Evolutionary conservation across 2,113 vertebrate species (phyloP).

Genomic region (Dicaeum eximium): DNA sequence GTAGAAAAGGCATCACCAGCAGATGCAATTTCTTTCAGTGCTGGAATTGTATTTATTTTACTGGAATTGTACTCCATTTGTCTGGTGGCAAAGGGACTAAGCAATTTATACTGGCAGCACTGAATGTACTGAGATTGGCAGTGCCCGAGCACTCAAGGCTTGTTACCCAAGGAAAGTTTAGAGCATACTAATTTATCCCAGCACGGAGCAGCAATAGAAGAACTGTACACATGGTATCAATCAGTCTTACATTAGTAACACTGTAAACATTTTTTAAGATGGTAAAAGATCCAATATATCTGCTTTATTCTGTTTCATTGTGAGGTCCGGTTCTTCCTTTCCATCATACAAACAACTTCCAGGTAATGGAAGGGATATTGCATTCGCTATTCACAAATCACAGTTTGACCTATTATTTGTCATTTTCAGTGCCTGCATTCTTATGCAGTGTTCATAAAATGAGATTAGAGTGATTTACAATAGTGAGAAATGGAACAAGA

Average conservation of each 20-base stretch:
- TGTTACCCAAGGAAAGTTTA: slow-evolving; percentile 36
- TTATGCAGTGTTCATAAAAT: slow-evolving; percentile 20
- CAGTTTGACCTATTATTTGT: slow-evolving; percentile 49
- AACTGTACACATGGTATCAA: not conserved
- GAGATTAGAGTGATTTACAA: slow-evolving; percentile 43
- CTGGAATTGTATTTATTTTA: slow-evolving; percentile 45
- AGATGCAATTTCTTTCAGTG: slow-evolving; percentile 33
- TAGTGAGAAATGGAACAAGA: slow-evolving; percentile 25
- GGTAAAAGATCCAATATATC: slow-evolving; percentile 31
- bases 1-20: slow-evolving; percentile 10
- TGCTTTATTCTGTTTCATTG: not conserved
- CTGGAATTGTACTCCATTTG: slow-evolving; percentile 33
- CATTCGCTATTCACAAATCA: slow-evolving; percentile 28
- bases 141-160: not conserved
- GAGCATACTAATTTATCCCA: slow-evolving; percentile 17
- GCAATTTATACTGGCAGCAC: slow-evolving; percentile 40
- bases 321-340: slow-evolving; percentile 36
- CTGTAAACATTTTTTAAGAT: slow-evolving; percentile 35
- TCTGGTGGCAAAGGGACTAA: slow-evolving; percentile 14
- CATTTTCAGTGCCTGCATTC: slow-evolving; percentile 49
- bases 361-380: slow-evolving; percentile 48
- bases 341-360: slow-evolving; percentile 45
- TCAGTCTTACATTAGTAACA: slow-evolving; percentile 22
- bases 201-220: not conserved
- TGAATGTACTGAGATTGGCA: slow-evolving; percentile 13